These are phyloP conservation scores for Cephus nigrinus DNA, from an alignment of 2,888 invertebrate species.

Conservation along the genomic window DNA sequence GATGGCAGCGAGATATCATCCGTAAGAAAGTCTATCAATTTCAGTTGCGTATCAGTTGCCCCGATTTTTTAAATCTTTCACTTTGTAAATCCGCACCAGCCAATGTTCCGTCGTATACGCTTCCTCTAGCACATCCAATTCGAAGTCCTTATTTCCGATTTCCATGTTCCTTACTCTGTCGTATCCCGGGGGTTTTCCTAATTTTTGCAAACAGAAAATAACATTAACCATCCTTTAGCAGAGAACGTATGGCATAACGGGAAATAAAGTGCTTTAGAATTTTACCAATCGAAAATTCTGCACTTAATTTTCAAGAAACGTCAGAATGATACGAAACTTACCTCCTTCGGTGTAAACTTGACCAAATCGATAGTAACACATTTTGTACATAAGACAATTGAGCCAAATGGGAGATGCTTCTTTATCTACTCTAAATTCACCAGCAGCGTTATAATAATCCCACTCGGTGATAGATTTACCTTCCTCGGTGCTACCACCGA, in stretches of 20 bases:
- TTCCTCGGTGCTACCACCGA: conserved; percentile 94
- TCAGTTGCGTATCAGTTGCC: conserved; percentile 71
- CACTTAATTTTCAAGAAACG: no score
- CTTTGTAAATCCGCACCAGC: conserved; percentile 98
- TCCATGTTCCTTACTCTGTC: conserved; percentile 97
- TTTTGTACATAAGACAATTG: conserved; percentile 99
- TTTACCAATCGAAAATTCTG: neutral
- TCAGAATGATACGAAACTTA: conserved; percentile 53
- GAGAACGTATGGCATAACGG: neutral
- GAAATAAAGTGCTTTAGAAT: neutral
- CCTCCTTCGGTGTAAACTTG: conserved; percentile 96
- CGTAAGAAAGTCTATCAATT: neutral
- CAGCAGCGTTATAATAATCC: conserved; percentile 95
- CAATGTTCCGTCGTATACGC: conserved; percentile 99
- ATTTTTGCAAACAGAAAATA: neutral
- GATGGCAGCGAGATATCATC: neutral
- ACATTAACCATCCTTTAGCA: neutral
- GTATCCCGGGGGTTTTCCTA: conserved; percentile 93
- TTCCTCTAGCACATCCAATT: conserved; percentile 97
- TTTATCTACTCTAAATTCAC: conserved; percentile 96
- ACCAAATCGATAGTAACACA: conserved; percentile 99
- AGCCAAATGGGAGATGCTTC: conserved; percentile 92
- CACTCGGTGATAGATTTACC: conserved; percentile 96
- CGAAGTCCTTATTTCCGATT: conserved; percentile 98
- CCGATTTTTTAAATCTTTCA: conserved; percentile 92